These are phyloP conservation scores for Alexandromys fortis DNA, from an alignment of 2,113 vertebrate species.

Conservation along the genomic window DNA sequence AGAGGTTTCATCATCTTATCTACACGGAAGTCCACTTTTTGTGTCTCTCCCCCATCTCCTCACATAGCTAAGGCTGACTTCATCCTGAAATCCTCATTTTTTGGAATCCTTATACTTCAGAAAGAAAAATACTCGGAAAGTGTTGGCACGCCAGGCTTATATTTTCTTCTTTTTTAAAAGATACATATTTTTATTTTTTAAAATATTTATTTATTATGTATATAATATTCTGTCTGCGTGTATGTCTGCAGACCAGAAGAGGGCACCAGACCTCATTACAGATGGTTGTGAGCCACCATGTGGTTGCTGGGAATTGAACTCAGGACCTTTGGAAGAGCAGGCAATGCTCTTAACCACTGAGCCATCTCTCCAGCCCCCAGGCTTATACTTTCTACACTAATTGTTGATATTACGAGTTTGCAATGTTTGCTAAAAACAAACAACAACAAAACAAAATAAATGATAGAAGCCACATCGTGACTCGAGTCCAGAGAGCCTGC, in stretches of 20 bases:
- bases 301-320: no score
- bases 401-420: neutral
- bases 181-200: no score
- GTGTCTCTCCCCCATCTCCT: neutral
- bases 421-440: neutral
- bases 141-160: neutral
- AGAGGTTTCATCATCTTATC: neutral
- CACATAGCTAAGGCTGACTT: neutral
- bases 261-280: no score
- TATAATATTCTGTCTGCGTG: no score
- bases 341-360: no score
- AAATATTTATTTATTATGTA: no score
- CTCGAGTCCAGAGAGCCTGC: conserved; percentile 32
- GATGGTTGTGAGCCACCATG: no score
- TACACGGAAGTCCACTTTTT: neutral
- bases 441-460: conserved; percentile 39
- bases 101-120: neutral
- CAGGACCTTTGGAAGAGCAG: no score
- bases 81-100: neutral
- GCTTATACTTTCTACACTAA: neutral
- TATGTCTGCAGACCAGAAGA: no score
- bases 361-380: neutral
- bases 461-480: neutral
- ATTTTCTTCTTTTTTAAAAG: no score
- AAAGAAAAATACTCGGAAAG: neutral